Base-by-base conservation (phyloP, 2,888 invertebrate species). In the Gari tellinella region DNA sequence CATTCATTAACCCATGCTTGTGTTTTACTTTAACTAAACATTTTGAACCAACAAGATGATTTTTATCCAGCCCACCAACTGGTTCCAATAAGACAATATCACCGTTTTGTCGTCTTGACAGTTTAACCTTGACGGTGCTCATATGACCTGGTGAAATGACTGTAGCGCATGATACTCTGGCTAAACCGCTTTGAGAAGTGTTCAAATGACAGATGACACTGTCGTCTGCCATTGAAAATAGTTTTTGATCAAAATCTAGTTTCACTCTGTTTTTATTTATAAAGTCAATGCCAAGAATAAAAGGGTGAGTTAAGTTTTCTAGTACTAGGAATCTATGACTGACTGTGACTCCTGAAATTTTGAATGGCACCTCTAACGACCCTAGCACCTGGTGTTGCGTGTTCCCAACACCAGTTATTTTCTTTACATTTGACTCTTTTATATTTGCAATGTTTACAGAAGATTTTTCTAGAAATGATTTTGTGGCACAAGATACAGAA, bases 21-120 rank as follows among this genome's bases (percentile, higher is more conserved):
- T 64, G 56, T 49, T 49, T 25, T 8, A 21, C 48, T 3, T 40
- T 64, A 1, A 49, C 51, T n/a, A 56, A 4, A 56, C 55, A 64
- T 8, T 43, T 51, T 41, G 56, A 49, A n/a, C 56, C 57, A n/a
- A 26, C 41, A 41, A 65, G 15, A 37, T 49, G 25, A 15, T 19
- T 49, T 14, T 21, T 49, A n/a, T 57, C 21, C 21, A 65, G 31
- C 19, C 14, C 38, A 17, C 40, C 40, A 26, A 43, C 3, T 10
- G 56, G 65, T 26, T 65, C 65, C 19, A 65, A 48, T 19, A 65
- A 41, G 12, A 65, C 41, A 4, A 25, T 23, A n/a, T 65, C 57
- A 49, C 51, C 48, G 15, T 38, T 49, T 17, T 52, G 31, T 52
- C 52, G 31, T 10, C 37, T 31, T 4, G 52, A 37, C 10, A 52